Base-by-base conservation (phyloP, 2,113 vertebrate genomes). In the Tauraco erythrolophus region DNA sequence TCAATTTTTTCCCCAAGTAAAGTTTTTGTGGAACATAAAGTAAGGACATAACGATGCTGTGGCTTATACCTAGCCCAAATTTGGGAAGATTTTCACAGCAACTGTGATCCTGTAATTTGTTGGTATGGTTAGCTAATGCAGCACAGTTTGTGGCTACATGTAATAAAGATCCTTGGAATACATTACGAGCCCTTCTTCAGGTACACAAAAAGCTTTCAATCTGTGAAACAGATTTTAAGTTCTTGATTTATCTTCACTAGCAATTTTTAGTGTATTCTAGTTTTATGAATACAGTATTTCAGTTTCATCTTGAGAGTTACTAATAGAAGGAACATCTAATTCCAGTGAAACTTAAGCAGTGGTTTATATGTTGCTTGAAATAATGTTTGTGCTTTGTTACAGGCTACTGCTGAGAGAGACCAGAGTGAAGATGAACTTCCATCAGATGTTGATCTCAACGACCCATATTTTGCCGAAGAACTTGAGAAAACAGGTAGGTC, bases 381-480 rank as follows among this genome's bases (percentile, higher is more conserved):
- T 31, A 6, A 50, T 22, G 10, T 30, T 75, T 88, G 27, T 88
- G 33, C 58, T 91, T 93, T 79, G 62, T 84, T 93, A 69, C 93
- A 99, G 98, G 97, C 69, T 57, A 65, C 93, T 77, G 93, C 53
- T 41, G 98, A 99, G 33, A 96, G 56, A 43, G 98, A 97, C 5
- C 77, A 97, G 76, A 98, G 98, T 64, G 99, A 98, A 78, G 98
- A 99, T 70, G 99, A 99, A 31, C 93, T 99, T 97, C 99, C 99
- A 82, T 89, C 98, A 54, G 99, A 99, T 88, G 98, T 99, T 25
- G 99, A 99, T 97, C 97, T 99, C 93, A 98, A 91, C 1, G 99
- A 99, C 92, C 98, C 99, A 0, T 99, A 99, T 98, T 99, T 99
- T 97, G 96, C 98, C 2, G 99, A 99, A 95, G 99, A 99, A 97